phyloP scores from a whole-genome alignment of 1,140 invertebrate species.

The Lutraria rhynchaena region DNA sequence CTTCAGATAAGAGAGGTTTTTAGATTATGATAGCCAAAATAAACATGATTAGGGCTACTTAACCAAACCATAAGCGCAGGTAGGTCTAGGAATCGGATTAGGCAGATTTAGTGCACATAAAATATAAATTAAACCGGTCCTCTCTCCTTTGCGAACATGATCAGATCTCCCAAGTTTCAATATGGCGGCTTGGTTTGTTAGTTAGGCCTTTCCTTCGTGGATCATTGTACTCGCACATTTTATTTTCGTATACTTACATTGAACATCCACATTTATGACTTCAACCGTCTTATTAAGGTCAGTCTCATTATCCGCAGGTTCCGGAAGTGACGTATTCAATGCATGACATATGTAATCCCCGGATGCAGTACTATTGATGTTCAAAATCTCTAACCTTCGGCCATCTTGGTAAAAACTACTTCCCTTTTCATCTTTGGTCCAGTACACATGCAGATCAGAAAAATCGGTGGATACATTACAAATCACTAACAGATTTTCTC shows the following conservation, averaged over 20 bases:
- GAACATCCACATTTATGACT: slow-evolving; percentile 34
- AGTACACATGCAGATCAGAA: slow-evolving; percentile 11
- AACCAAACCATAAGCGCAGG: too few species aligned
- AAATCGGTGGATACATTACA: slow-evolving; percentile 1
- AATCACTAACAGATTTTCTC: slow-evolving; percentile 35
- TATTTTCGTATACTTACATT: slow-evolving; percentile 29
- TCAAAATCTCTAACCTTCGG: slow-evolving; percentile 8
- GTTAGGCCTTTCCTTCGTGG: too few species aligned
- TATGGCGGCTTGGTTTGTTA: too few species aligned
- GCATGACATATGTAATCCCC: slow-evolving; percentile 32
- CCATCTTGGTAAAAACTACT: slow-evolving; percentile 11
- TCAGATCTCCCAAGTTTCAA: too few species aligned
- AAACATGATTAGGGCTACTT: too few species aligned
- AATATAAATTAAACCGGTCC: too few species aligned
- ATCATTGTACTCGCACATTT: too few species aligned
- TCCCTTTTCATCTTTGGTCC: slow-evolving; percentile 31
- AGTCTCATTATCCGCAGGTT: slow-evolving; percentile 10
- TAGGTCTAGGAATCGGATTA: too few species aligned
- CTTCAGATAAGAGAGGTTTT: too few species aligned
- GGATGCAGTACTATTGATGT: slow-evolving; percentile 15
- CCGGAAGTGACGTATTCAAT: slow-evolving; percentile 25
- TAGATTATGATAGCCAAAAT: too few species aligned
- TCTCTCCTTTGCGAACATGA: too few species aligned
- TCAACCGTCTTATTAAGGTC: slow-evolving; percentile 35
- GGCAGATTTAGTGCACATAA: too few species aligned